Conservation (phyloP, 2,113 vertebrate species). For the Cisticola juncidis region DNA sequence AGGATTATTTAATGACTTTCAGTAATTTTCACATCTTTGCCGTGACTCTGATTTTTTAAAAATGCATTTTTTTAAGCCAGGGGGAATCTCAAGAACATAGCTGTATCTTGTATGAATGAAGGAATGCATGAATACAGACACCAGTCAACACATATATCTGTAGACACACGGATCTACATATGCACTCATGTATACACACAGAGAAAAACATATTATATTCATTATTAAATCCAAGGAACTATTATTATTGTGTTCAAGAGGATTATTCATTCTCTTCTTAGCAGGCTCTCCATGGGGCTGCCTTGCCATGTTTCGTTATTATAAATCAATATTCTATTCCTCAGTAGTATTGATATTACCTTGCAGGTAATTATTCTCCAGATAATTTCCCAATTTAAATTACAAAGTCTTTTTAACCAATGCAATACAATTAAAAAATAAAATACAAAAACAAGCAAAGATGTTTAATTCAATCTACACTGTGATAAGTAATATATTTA, state of each 20-base stretch:
- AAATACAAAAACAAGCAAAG: background rate
- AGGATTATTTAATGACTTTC: background rate
- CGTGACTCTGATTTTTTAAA: background rate
- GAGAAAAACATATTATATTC: background rate
- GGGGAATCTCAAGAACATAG: background rate
- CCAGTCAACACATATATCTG: background rate
- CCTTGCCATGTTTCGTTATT: background rate
- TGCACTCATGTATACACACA: background rate
- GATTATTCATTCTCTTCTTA: background rate
- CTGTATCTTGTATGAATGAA: background rate
- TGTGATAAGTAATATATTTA: background rate
- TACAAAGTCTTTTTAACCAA: background rate
- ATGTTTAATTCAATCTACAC: background rate
- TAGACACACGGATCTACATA: accelerated
- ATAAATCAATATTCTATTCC: background rate
- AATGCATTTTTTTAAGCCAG: background rate
- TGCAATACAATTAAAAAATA: background rate
- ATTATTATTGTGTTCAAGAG: background rate
- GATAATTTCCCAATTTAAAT: background rate
- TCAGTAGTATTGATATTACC: background rate
- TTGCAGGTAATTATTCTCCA: background rate
- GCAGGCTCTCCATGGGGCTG: background rate
- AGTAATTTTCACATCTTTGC: background rate
- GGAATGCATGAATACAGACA: background rate
- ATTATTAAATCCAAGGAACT: background rate